phyloP scores from a whole-genome alignment of 1,140 invertebrate genomes.

The Drosophila baimaii region DNA sequence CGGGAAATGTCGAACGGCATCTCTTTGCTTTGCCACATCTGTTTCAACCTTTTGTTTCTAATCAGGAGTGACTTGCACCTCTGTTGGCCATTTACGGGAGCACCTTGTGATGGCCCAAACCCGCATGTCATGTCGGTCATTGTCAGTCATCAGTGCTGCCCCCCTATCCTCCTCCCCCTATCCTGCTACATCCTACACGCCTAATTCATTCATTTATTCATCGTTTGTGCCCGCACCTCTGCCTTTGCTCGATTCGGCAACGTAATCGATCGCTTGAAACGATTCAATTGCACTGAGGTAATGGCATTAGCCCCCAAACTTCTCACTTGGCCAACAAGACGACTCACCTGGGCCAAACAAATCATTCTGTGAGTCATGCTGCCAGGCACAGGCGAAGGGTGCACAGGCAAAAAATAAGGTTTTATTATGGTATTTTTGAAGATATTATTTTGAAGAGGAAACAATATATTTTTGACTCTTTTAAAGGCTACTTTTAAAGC shows the following conservation, averaged over 20 bases:
- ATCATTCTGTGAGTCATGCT: slow-evolving; percentile 39
- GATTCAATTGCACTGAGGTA: slow-evolving; percentile 55
- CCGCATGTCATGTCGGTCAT: slow-evolving; percentile 44
- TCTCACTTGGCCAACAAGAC: slow-evolving; percentile 17
- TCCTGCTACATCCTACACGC: slow-evolving; percentile 7
- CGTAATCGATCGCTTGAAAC: slow-evolving; percentile 47
- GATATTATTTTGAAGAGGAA: too few species aligned
- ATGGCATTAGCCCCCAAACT: slow-evolving; percentile 35
- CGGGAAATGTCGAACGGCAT: neutral
- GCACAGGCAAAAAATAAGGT: too few species aligned
- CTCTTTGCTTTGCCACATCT: slow-evolving; percentile 11
- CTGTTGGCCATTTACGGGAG: slow-evolving; percentile 16
- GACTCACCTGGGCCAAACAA: slow-evolving; percentile 28
- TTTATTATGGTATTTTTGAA: too few species aligned
- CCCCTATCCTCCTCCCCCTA: slow-evolving; percentile 23
- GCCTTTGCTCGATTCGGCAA: slow-evolving; percentile 5
- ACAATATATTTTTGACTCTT: too few species aligned
- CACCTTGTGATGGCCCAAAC: slow-evolving; percentile 34
- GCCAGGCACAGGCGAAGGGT: neutral
- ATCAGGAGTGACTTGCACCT: slow-evolving; percentile 27
- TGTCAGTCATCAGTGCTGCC: slow-evolving; percentile 44
- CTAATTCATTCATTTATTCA: slow-evolving; percentile 60
- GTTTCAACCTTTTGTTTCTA: slow-evolving; percentile 17
- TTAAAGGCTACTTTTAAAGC: too few species aligned
- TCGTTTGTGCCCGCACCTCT: slow-evolving; percentile 40